These are phyloP conservation scores for Netelia inedita DNA, from an alignment of 2,888 invertebrate species.

Conservation along the genomic window DNA sequence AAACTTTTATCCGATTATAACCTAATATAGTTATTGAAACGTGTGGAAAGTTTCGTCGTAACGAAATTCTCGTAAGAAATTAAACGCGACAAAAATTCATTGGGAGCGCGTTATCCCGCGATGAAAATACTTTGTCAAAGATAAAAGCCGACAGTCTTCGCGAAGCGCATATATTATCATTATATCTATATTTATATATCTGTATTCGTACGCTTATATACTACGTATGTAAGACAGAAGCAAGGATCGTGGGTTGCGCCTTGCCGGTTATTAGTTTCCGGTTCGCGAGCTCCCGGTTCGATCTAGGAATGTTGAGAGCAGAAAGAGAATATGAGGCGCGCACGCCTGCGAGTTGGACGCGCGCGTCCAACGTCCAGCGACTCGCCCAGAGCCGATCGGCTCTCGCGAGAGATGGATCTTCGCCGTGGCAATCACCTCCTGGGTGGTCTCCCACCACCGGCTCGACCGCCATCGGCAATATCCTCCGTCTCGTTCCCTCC, in stretches of 20 bases:
- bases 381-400: constrained; percentile 64
- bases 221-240: constrained; percentile 27
- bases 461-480: constrained; percentile 77
- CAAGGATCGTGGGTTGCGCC: constrained; percentile 50
- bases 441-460: constrained; percentile 78
- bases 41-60: not conserved
- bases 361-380: constrained; percentile 45
- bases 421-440: constrained; percentile 82
- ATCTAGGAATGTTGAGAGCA: constrained; percentile 78
- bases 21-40: too few species aligned
- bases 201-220: constrained; percentile 21
- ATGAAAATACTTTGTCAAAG: constrained; percentile 60
- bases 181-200: constrained; percentile 17
- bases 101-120: constrained; percentile 26
- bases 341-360: not conserved
- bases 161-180: constrained; percentile 4
- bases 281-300: constrained; percentile 69
- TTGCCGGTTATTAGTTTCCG: constrained; percentile 73
- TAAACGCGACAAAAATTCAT: constrained; percentile 16
- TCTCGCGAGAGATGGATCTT: constrained; percentile 75
- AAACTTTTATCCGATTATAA: not conserved
- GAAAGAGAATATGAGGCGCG: constrained; percentile 73
- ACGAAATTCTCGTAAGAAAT: constrained; percentile 1
- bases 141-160: constrained; percentile 52
- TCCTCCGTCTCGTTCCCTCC: constrained; percentile 51